A percentile compares a stretch with the other conserved stretches of the same genome.
These are phyloP conservation scores for Odocoileus virginianus DNA, from an alignment of 2,113 vertebrate genomes.

Conservation along the genomic window DNA sequence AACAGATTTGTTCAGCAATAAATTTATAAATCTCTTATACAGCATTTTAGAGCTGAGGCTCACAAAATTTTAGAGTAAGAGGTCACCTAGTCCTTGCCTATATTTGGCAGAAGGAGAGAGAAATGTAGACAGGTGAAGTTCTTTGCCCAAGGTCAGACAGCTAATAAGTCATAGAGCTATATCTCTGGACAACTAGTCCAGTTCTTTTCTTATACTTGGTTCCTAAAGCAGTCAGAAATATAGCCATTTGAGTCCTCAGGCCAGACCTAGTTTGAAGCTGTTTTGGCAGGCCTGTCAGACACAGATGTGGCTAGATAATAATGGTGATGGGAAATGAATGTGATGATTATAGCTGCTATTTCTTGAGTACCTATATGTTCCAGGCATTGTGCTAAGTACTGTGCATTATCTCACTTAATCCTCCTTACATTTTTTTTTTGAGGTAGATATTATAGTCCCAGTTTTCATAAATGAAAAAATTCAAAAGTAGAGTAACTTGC, in stretches of 20 bases:
- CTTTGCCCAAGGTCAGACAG: slow-evolving; percentile 18
- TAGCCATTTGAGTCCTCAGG: not conserved
- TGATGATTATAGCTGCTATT: slow-evolving; percentile 2
- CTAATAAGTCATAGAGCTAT: slow-evolving; percentile 7
- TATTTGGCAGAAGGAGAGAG: slow-evolving; percentile 33
- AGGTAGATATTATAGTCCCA: not conserved
- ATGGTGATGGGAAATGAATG: slow-evolving; percentile 5
- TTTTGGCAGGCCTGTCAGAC: slow-evolving; percentile 2
- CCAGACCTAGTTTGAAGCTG: slow-evolving; percentile 19
- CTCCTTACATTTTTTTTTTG: not conserved
- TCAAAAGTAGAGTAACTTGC: not conserved
- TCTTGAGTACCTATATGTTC: not conserved
- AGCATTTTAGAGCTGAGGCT: slow-evolving; percentile 47
- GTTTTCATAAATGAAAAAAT: slow-evolving; percentile 34
- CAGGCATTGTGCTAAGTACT: not conserved
- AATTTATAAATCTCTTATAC: slow-evolving; percentile 51
- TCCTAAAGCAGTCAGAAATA: slow-evolving; percentile 21
- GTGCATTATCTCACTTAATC: slow-evolving; percentile 15
- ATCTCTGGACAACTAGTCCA: not conserved
- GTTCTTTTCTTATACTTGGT: not conserved
- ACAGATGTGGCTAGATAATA: slow-evolving; percentile 27
- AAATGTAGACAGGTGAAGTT: slow-evolving; percentile 35
- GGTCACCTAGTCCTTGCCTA: not conserved
- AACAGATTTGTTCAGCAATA: slow-evolving; percentile 49
- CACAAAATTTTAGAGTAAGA: slow-evolving; percentile 39